Evolutionary conservation across 2,113 vertebrate genomes (phyloP), one percentile per base, ranked within the genome.

Genomic region (Erythrolamprus reginae): DNA sequence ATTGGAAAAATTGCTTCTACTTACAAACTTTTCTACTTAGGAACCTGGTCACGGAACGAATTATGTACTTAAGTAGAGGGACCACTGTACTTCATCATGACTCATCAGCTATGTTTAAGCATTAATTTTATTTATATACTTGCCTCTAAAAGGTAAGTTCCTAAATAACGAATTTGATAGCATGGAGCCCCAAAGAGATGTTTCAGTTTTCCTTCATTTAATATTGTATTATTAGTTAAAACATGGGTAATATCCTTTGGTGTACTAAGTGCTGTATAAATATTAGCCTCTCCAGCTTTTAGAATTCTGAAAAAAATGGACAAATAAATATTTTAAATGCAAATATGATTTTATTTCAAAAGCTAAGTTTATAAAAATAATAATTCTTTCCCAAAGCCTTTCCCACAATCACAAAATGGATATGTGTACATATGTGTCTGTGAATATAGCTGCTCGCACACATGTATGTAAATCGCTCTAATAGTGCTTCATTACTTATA

Each of bases 111-210:
- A 65, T 23, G 2, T 82, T 87, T 88, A 50, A 83, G 9, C 50
- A 28, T 28, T 21, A 4, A 56, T 24, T 82, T 90, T 10, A 90
- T 19, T 12, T 42, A 51, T 91, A 93, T 93, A 95, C 96, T 97
- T 97, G 99, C 99, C 97, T 98, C 97, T 96, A 99, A 97, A 84
- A 99, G 97, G 96, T 99, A 98, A 92, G 96, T 96, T 88, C 97
- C 98, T 85, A 99, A 94, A 94, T 98, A 97, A 84, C 96, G 97
- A 89, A 99, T 94, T 87, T 97, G 96, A 95, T 98, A 98, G 93
- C 93, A 98, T 0, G 28, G 97, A 91, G 96, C 96, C 92, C 93
- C 95, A 55, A 94, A 96, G 12, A 92, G 89, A 90, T 91, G 53
- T n/a, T 93, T 95, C 88, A 95, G 92, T 86, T 82, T 94, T 91